Evolutionary conservation across 2,888 invertebrate species (phyloP).

Genomic region (Meteorus cinctellus): DNA sequence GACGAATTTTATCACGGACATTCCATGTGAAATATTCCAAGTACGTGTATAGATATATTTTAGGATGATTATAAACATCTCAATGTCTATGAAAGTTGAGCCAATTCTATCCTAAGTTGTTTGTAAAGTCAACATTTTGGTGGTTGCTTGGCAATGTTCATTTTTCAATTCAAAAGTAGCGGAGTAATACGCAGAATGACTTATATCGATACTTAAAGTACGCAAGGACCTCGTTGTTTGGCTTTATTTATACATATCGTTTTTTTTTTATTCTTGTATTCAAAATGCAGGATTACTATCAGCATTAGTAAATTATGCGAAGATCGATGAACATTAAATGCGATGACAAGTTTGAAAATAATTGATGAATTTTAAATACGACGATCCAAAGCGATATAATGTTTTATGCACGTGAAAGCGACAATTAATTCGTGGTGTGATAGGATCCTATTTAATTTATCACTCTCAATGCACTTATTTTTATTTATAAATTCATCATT

Average conservation of each 20-base stretch:
- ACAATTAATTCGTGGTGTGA: background rate
- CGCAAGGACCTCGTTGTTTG: conserved; percentile 19
- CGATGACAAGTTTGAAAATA: background rate
- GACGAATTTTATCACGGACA: background rate
- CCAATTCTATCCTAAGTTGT: conserved; percentile 18
- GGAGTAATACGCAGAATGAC: background rate
- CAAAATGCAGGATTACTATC: background rate
- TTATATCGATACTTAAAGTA: background rate
- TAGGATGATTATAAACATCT: background rate
- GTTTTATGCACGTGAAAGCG: background rate
- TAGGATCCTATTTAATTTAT: background rate
- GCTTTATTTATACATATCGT: background rate
- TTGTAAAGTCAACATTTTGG: background rate
- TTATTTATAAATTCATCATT: background rate
- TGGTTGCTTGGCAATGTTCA: background rate
- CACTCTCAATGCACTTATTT: background rate
- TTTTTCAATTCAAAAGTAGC: conserved; percentile 3
- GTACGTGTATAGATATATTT: background rate
- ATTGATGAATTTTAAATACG: background rate
- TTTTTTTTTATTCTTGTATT: background rate
- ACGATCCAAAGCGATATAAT: background rate
- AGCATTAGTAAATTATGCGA: background rate
- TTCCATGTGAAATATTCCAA: background rate
- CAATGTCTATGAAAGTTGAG: conserved; percentile 1
- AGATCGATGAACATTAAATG: background rate